phyloP scores from a whole-genome alignment of 2,888 invertebrate species.

The Drosophila anomalata region DNA sequence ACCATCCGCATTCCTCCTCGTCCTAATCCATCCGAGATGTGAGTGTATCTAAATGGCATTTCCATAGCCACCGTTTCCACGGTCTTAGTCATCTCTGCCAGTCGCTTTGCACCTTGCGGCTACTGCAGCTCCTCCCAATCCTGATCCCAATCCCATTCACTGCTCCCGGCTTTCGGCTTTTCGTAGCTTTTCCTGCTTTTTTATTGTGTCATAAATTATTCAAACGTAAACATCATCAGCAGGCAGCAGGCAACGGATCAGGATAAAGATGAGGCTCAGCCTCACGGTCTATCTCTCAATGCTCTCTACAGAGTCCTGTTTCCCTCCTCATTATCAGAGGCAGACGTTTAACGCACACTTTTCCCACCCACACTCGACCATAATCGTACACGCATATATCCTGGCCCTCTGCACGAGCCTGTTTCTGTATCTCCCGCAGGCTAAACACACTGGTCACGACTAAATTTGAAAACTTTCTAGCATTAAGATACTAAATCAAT shows the following conservation, averaged over 20 bases:
- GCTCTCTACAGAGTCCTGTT: slow-evolving; percentile 10
- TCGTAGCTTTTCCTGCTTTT: slow-evolving; percentile 36
- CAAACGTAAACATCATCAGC: slow-evolving; percentile 81
- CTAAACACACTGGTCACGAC: slow-evolving; percentile 39
- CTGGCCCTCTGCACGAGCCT: slow-evolving; percentile 26
- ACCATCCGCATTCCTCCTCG: slow-evolving; percentile 17
- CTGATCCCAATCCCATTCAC: slow-evolving; percentile 37
- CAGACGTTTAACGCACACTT: slow-evolving; percentile 52
- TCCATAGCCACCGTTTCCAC: slow-evolving; percentile 59
- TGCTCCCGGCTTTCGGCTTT: slow-evolving; percentile 13
- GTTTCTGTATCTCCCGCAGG: slow-evolving; percentile 54
- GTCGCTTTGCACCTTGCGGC: slow-evolving; percentile 73
- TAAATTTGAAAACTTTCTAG: background rate
- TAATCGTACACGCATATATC: slow-evolving; percentile 37
- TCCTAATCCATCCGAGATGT: slow-evolving; percentile 29
- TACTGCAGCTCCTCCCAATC: slow-evolving; percentile 56
- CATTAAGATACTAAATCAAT: background rate
- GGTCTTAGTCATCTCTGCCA: slow-evolving; percentile 29
- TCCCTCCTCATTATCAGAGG: slow-evolving; percentile 70
- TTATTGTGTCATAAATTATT: slow-evolving; percentile 82
- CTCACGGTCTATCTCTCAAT: slow-evolving; percentile 19
- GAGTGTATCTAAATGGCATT: slow-evolving; percentile 73
- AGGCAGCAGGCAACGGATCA: slow-evolving; percentile 34
- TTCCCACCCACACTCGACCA: slow-evolving; percentile 16
- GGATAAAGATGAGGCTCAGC: slow-evolving; percentile 46